A percentile compares a stretch with the other conserved stretches of the same genome.
These are phyloP conservation scores for Formica aserva DNA, from an alignment of 2,888 invertebrate species.

Conservation along the genomic window DNA sequence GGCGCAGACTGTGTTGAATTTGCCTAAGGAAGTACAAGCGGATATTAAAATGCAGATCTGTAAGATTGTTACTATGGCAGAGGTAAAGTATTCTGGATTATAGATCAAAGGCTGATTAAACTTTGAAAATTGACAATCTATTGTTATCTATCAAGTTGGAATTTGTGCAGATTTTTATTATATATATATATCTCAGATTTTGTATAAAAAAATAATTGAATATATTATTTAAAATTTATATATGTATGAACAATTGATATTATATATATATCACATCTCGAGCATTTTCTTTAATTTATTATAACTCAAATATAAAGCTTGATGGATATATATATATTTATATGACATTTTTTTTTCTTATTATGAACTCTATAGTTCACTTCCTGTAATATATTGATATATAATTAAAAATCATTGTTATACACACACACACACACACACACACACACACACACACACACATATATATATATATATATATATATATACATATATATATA, in stretches of 20 bases:
- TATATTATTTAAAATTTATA: neutral
- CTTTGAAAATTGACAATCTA: neutral
- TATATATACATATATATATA: too few relatives aligned
- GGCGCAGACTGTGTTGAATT: conserved; percentile 77
- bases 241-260: neutral
- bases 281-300: neutral
- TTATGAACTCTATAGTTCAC: neutral
- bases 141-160: neutral
- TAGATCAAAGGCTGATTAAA: conserved; percentile 30
- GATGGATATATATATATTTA: neutral
- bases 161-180: neutral
- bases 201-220: neutral
- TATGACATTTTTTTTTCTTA: neutral
- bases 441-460: too few relatives aligned
- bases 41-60: conserved; percentile 81
- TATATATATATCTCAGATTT: neutral
- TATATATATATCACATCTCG: neutral
- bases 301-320: neutral
- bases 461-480: too few relatives aligned
- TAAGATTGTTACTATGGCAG: conserved; percentile 79
- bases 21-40: conserved; percentile 79
- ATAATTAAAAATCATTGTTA: neutral
- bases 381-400: neutral
- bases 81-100: conserved; percentile 69
- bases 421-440: too few relatives aligned